Base-by-base conservation (phyloP, 2,113 vertebrate species). In the Rafetus swinhoei region DNA sequence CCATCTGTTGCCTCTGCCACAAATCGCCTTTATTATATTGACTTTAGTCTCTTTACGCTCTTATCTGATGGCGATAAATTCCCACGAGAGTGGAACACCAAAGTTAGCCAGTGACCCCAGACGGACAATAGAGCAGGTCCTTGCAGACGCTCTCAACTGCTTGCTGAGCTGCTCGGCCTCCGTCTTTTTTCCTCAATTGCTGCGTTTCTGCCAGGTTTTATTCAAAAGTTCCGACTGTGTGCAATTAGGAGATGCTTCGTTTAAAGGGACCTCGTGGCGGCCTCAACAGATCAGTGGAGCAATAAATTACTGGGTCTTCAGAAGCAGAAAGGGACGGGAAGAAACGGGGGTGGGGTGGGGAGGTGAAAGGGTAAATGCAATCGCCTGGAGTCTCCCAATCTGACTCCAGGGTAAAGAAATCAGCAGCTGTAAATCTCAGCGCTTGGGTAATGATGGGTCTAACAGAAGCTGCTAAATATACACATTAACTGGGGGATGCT, bases 1-100 rank as follows among this genome's bases (percentile, higher is more conserved):
- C 91, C 96, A 94, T 93, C 84, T 93, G 94, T 72, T 91, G 85
- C 82, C 87, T 92, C 93, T 82, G 87, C 85, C 90, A 57, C 52
- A 93, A 85, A 35, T 35, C 35, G 74, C 52, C 82, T 96, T 95
- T 85, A 92, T 89, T 92, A 89, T 87, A 87, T 92, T 96, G 89
- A 96, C 93, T 96, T 90, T 89, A 82, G 65, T 77, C 59, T 54
- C 93, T 96, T 90, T 87, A 82, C 53, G 56, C 65, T 62, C 89
- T 96, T 96, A 95, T 95, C 94, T 96, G 91, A 92, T 88, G 90
- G 92, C 93, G 85, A 90, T 96, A 96, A 97, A 97, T 96, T 95
- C 86, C 90, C 92, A 87, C 88, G 91, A 79, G 89, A 93, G 91
- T 39, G 90, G 95, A 93, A 96, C 95, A 93, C 87, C 93, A 89